Conservation (phyloP, 2,797 vertebrate species). For the Poecilia gillii region DNA sequence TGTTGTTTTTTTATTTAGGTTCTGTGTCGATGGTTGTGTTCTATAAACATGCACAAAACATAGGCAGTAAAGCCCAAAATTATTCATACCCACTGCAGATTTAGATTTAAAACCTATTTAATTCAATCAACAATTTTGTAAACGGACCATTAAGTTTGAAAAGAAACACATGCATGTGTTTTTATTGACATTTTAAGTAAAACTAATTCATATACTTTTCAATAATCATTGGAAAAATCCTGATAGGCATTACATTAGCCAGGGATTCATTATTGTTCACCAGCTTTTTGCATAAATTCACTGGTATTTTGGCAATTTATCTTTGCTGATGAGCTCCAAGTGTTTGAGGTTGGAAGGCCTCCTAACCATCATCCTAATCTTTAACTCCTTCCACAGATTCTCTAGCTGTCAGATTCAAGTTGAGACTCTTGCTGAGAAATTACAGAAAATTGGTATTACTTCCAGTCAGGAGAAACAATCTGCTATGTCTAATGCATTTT, state of each 20-base stretch:
- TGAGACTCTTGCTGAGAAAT: background rate
- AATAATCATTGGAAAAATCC: background rate
- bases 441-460: background rate
- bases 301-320: background rate
- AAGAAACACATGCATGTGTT: background rate
- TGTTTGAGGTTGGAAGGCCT: background rate
- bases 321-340: background rate
- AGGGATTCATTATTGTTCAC: background rate
- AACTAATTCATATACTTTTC: background rate
- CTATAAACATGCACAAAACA: background rate
- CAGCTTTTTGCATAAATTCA: background rate
- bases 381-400: background rate
- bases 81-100: background rate
- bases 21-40: background rate
- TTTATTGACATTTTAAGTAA: background rate
- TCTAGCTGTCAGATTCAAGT: background rate
- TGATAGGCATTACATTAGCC: background rate
- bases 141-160: background rate
- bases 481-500: background rate
- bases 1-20: background rate
- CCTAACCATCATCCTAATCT: background rate
- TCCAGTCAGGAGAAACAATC: background rate
- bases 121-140: background rate
- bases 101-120: background rate
- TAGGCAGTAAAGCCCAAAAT: background rate